Evolutionary conservation across 2,113 vertebrate genomes (phyloP).

Genomic region (Cinclus cinclus): DNA sequence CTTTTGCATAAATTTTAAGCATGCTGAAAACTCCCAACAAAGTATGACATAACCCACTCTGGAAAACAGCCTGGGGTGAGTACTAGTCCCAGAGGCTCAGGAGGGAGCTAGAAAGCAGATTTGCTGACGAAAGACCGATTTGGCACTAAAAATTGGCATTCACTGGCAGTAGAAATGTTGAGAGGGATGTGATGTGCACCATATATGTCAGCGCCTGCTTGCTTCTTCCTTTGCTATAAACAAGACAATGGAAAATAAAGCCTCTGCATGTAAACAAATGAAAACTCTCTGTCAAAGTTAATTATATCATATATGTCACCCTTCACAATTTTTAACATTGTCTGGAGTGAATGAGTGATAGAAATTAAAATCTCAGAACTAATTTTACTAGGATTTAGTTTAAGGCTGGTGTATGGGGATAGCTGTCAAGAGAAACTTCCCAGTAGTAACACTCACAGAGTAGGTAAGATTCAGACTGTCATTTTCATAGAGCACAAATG

Average conservation of each 20-base stretch:
- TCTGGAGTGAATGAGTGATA: slow-evolving; percentile 37
- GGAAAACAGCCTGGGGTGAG: background rate
- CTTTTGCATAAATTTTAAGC: slow-evolving; percentile 36
- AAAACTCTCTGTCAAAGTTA: slow-evolving; percentile 25
- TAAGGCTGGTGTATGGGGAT: background rate
- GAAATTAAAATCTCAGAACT: slow-evolving; percentile 40
- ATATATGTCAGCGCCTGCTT: background rate
- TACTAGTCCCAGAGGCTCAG: background rate
- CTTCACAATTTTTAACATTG: background rate
- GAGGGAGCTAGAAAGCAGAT: background rate
- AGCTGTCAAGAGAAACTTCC: slow-evolving; percentile 12
- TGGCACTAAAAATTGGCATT: background rate
- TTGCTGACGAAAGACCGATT: background rate
- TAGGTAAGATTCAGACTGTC: background rate
- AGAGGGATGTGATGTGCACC: background rate
- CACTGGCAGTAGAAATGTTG: background rate
- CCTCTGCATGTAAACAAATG: slow-evolving; percentile 3
- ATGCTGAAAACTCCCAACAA: slow-evolving; percentile 1
- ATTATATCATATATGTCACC: background rate
- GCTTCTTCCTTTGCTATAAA: slow-evolving; percentile 3
- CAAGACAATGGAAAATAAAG: slow-evolving; percentile 9
- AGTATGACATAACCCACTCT: background rate
- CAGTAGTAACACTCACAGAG: background rate
- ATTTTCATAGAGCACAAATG: background rate
- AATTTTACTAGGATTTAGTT: slow-evolving; percentile 38